These are phyloP conservation scores for Dipodomys merriami DNA, from an alignment of 2,113 vertebrate genomes.

Conservation along the genomic window DNA sequence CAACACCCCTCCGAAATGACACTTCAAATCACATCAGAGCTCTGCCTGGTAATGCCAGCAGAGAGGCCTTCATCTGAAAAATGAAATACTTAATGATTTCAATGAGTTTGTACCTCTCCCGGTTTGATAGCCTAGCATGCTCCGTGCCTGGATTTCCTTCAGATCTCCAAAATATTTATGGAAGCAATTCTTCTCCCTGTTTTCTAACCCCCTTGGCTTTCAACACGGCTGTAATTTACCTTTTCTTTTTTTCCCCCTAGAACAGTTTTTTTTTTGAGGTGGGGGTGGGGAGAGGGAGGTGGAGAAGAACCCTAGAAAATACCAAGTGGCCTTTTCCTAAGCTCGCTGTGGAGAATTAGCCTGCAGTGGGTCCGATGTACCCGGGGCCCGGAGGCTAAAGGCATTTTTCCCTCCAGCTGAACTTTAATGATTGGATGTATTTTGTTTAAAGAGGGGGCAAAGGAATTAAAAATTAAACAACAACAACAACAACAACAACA, in stretches of 20 bases:
- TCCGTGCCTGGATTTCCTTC: constrained; percentile 23
- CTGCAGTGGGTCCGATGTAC: not conserved
- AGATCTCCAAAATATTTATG: constrained; percentile 43
- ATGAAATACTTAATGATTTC: constrained; percentile 74
- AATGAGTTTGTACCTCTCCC: not conserved
- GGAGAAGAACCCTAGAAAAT: constrained; percentile 7
- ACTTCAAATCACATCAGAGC: constrained; percentile 73
- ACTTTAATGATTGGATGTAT: constrained; percentile 43
- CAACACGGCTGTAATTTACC: constrained; percentile 52
- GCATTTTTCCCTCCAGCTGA: constrained; percentile 37
- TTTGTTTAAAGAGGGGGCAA: not conserved
- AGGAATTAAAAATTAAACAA: not conserved
- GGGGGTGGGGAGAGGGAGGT: not conserved
- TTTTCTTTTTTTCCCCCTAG: not conserved
- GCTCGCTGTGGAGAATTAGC: not conserved
- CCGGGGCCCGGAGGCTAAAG: not conserved
- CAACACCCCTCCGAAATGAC: constrained; percentile 62
- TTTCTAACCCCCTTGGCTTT: not conserved
- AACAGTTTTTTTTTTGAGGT: no score
- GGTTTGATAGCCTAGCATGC: not conserved
- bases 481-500: not conserved
- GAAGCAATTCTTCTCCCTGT: constrained; percentile 1
- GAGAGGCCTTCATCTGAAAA: constrained; percentile 74
- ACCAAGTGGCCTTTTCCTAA: constrained; percentile 43
- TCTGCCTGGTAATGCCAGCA: not conserved